Percentiles rank a stretch among this genome's conserved stretches.
Conservation (phyloP, 1,140 invertebrate species). For the Drepana arcuata region DNA sequence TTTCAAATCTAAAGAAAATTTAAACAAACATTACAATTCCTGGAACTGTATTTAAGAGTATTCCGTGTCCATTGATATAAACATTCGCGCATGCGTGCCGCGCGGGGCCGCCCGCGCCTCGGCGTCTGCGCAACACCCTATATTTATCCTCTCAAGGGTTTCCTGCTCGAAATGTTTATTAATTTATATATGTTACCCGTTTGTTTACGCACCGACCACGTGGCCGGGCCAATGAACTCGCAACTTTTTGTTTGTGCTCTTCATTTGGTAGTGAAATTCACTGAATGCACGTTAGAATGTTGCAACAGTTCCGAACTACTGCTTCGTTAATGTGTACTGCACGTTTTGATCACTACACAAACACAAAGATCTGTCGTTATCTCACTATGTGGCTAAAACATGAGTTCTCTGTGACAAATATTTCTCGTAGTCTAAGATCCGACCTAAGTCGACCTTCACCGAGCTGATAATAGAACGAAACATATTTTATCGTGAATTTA, state of each 20-base stretch:
- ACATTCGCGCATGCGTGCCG: constrained; percentile 31
- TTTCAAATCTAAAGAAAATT: constrained; percentile 3
- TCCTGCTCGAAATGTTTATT: constrained; percentile 58
- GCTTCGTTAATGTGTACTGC: not conserved
- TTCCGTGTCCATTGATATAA: constrained; percentile 35
- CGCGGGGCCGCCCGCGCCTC: constrained; percentile 18
- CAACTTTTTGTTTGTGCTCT: constrained; percentile 21
- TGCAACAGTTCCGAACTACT: not conserved
- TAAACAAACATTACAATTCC: constrained; percentile 7
- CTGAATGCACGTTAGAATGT: not conserved
- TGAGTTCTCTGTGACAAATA: too few relatives aligned
- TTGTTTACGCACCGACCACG: constrained; percentile 49
- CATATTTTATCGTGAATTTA: too few relatives aligned
- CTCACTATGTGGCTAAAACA: too few relatives aligned
- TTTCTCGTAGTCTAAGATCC: too few relatives aligned
- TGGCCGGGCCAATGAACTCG: constrained; percentile 47
- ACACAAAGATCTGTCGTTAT: too few relatives aligned
- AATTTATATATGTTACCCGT: constrained; percentile 49
- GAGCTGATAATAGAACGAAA: too few relatives aligned
- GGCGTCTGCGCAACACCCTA: constrained; percentile 41
- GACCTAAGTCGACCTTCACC: too few relatives aligned
- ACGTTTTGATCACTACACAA: too few relatives aligned
- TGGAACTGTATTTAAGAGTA: constrained; percentile 11
- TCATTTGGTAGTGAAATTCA: constrained; percentile 13
- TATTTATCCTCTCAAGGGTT: constrained; percentile 62